Evolutionary conservation across 1,140 invertebrate genomes (phyloP).

Genomic region (Scaptomyza hsui): DNA sequence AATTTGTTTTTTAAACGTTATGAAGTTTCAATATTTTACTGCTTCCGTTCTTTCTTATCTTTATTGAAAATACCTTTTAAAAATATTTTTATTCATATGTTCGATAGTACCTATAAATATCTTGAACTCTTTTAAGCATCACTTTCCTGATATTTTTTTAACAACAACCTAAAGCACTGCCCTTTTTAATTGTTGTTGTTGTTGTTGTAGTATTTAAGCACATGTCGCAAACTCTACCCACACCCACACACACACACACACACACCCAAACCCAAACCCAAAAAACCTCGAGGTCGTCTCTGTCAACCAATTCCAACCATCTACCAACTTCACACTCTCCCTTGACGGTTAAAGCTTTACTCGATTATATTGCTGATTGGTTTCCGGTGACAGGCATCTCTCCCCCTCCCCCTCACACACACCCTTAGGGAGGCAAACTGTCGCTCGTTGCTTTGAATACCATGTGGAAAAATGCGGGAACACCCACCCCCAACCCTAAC

Average conservation of each 20-base stretch:
- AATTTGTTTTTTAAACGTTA: too few relatives aligned
- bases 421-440: constrained; percentile 36
- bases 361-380: constrained; percentile 80
- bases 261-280: too few relatives aligned
- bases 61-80: too few relatives aligned
- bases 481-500: background rate
- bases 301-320: background rate
- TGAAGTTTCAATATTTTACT: too few relatives aligned
- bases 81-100: background rate
- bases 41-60: too few relatives aligned
- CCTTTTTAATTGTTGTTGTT: constrained; percentile 7
- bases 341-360: constrained; percentile 49
- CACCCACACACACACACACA: too few relatives aligned
- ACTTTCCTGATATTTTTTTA: background rate
- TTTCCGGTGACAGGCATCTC: constrained; percentile 70
- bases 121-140: constrained; percentile 2
- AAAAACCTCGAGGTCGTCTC: constrained; percentile 19
- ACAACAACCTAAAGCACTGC: constrained; percentile 17
- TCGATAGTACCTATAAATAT: background rate
- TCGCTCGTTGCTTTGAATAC: constrained; percentile 58
- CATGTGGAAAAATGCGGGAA: constrained; percentile 76
- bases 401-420: background rate
- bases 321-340: background rate
- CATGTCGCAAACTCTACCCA: constrained; percentile 55
- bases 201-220: constrained; percentile 31